A percentile compares a stretch with the other conserved stretches of the same genome.
These are phyloP conservation scores for Lucilia cuprina DNA, from an alignment of 1,140 invertebrate genomes.

Conservation along the genomic window DNA sequence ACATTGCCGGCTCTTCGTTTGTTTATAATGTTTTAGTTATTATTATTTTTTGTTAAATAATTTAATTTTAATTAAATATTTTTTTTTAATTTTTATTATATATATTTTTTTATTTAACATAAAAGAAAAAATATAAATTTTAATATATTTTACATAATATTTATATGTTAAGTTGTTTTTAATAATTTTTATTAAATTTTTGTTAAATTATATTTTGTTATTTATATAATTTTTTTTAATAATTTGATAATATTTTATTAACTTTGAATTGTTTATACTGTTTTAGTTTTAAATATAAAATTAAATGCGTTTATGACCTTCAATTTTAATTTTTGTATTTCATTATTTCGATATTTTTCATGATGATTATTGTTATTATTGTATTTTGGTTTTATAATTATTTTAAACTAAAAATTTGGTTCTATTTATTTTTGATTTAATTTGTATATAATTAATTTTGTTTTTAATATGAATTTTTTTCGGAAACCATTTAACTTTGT, in stretches of 20 bases:
- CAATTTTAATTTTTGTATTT: no score
- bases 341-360: neutral
- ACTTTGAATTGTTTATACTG: neutral
- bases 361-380: neutral
- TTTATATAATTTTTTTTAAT: neutral
- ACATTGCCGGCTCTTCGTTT: constrained; percentile 39
- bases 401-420: neutral
- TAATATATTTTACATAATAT: constrained; percentile 7
- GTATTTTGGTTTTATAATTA: neutral
- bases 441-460: neutral
- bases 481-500: neutral
- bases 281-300: neutral
- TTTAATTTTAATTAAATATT: neutral
- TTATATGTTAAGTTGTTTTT: neutral
- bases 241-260: neutral
- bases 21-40: neutral
- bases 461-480: neutral
- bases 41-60: no score
- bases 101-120: neutral
- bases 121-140: neutral
- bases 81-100: neutral
- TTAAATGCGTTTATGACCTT: neutral
- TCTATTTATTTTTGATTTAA: neutral
- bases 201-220: neutral
- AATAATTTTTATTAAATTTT: neutral